phyloP scores from a whole-genome alignment of 64 coral and sea anemone genomes.

The Montipora foliosa region DNA sequence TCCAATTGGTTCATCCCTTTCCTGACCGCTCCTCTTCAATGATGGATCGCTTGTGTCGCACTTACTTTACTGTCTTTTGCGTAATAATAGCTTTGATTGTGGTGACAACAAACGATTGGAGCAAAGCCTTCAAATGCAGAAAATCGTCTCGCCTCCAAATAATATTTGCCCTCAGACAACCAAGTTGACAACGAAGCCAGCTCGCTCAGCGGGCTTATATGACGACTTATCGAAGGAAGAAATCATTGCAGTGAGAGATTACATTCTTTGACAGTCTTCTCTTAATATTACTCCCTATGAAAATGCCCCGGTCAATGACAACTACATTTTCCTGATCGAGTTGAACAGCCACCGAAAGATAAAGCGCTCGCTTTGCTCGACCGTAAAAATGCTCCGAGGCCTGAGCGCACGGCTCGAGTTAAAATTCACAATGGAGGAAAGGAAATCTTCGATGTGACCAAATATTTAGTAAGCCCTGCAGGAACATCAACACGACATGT shows the following conservation, averaged over 20 bases:
- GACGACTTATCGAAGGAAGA: conserved; percentile 72
- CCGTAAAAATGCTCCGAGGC: conserved; percentile 28
- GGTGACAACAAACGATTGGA: background rate
- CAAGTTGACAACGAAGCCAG: background rate
- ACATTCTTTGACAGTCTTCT: conserved; percentile 25
- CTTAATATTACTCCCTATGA: conserved; percentile 67
- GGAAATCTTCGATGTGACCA: conserved; percentile 21
- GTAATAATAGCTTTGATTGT: conserved; percentile 16
- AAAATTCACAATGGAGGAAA: conserved; percentile 62
- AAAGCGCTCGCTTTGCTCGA: conserved; percentile 60
- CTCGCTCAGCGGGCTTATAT: conserved; percentile 25
- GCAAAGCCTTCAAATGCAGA: background rate
- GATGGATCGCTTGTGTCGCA: background rate
- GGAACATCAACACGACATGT: conserved; percentile 12
- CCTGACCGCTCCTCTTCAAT: conserved; percentile 18
- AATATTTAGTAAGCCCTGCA: conserved; percentile 67
- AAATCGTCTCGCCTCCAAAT: background rate
- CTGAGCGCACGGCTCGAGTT: conserved; percentile 55
- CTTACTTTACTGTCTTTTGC: conserved; percentile 6
- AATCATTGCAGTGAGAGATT: conserved; percentile 68
- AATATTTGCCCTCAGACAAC: background rate
- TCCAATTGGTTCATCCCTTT: conserved; percentile 44
- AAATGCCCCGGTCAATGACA: conserved; percentile 45
- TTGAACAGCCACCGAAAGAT: conserved; percentile 67
- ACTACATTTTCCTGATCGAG: conserved; percentile 83